A percentile compares a stretch with the other conserved stretches of the same genome.
Conservation (phyloP, 2,113 vertebrate species). For the Gavialis gangeticus region DNA sequence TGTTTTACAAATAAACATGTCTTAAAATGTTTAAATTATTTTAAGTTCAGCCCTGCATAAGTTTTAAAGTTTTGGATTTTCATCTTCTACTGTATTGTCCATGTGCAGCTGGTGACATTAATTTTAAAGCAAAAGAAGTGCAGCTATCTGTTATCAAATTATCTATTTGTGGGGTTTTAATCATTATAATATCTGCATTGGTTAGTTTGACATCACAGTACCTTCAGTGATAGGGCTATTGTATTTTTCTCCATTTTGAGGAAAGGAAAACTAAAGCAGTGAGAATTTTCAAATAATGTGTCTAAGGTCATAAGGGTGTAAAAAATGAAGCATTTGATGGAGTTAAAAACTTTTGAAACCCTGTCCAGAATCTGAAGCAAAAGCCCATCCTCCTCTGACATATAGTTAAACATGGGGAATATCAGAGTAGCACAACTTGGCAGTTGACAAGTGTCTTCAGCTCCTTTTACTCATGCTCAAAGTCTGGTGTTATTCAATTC, state of each 20-base stretch:
- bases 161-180: neutral
- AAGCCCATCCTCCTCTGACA: neutral
- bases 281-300: neutral
- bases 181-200: neutral
- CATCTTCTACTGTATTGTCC: neutral
- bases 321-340: neutral
- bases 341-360: neutral
- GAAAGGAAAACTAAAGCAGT: neutral
- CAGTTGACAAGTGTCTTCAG: neutral
- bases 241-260: neutral
- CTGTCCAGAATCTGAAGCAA: too few species aligned
- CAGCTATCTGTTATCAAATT: neutral
- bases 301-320: fast-evolving
- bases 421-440: fast-evolving
- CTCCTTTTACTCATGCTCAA: neutral
- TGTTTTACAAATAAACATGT: neutral
- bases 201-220: neutral
- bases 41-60: neutral
- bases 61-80: neutral
- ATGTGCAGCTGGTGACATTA: neutral
- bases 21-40: neutral
- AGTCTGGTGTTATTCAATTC: neutral
- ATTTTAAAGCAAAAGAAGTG: neutral
- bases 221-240: neutral
- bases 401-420: neutral